Evolutionary conservation across 2,888 invertebrate genomes (phyloP).

Genomic region (Hedychridium roseum): DNA sequence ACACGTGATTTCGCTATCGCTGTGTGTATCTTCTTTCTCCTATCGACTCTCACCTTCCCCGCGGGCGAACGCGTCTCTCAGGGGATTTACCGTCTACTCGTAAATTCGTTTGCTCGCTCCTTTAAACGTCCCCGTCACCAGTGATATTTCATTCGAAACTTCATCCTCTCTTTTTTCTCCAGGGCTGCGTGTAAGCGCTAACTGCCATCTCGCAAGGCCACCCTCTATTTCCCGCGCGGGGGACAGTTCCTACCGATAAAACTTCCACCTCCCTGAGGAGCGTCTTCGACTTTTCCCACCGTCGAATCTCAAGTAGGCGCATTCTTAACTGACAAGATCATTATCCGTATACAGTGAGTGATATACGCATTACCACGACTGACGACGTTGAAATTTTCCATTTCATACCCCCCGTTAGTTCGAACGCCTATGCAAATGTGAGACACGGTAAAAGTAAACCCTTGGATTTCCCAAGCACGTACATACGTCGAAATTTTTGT

Average conservation of each 20-base stretch:
- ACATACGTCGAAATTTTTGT: too few relatives aligned
- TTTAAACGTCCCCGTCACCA: slow-evolving; percentile 30
- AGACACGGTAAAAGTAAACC: too few relatives aligned
- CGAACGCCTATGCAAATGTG: too few relatives aligned
- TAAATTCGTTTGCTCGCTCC: slow-evolving; percentile 31
- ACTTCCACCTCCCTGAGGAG: slow-evolving; percentile 4
- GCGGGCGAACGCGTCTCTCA: slow-evolving; percentile 27
- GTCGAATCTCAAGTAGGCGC: not conserved
- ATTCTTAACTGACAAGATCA: not conserved
- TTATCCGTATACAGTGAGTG: not conserved
- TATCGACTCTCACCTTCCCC: slow-evolving; percentile 12
- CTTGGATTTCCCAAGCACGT: too few relatives aligned
- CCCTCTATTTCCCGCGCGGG: not conserved
- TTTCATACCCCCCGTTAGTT: too few relatives aligned
- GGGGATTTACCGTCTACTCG: slow-evolving; percentile 27
- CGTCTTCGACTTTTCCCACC: not conserved
- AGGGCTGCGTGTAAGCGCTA: not conserved
- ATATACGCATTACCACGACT: too few relatives aligned
- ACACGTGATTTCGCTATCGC: too few relatives aligned
- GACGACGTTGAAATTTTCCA: too few relatives aligned
- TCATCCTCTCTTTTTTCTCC: slow-evolving; percentile 1
- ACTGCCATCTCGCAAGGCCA: not conserved
- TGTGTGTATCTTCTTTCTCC: too few relatives aligned
- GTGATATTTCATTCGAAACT: slow-evolving; percentile 25
- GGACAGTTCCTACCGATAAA: slow-evolving; percentile 8